phyloP scores from a whole-genome alignment of 1,140 invertebrate genomes.

The Maniola jurtina region DNA sequence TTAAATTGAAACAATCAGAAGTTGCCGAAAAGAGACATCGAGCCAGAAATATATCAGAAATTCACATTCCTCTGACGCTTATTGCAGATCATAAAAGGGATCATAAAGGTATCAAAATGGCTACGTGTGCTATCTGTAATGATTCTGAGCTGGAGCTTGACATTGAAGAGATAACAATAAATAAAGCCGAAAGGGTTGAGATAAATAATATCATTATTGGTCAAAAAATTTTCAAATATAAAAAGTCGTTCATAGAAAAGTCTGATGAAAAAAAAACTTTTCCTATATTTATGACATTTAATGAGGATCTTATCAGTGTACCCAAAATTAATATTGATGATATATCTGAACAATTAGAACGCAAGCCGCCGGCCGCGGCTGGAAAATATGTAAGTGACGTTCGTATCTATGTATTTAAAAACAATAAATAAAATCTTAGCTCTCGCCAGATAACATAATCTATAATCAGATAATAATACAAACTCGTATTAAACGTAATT shows the following conservation, averaged over 20 bases:
- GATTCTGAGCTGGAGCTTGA: conserved; percentile 50
- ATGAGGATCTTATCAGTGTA: conserved; percentile 8
- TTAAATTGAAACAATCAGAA: conserved; percentile 44
- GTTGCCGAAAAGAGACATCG: conserved; percentile 8
- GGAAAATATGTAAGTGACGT: conserved; percentile 19
- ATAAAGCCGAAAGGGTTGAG: conserved; percentile 22
- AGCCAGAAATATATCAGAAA: conserved; percentile 32
- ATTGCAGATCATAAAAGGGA: conserved; percentile 27
- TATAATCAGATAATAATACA: no score
- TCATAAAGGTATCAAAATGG: conserved; percentile 28
- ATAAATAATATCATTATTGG: conserved; percentile 50
- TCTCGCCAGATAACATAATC: no score
- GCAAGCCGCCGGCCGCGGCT: not conserved
- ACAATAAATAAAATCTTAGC: no score
- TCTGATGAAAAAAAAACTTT: conserved; percentile 22
- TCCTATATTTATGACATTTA: conserved; percentile 40
- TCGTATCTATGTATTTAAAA: no score
- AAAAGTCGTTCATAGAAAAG: conserved; percentile 29
- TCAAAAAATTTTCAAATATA: conserved; percentile 51
- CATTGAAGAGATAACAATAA: conserved; percentile 36
- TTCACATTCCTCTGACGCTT: conserved; percentile 26
- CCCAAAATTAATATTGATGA: conserved; percentile 8
- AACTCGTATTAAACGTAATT: no score
- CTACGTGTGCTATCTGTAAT: conserved; percentile 37
- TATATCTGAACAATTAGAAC: conserved; percentile 1